Conservation (phyloP, 1,140 invertebrate species). For the Zaprionus ghesquierei region DNA sequence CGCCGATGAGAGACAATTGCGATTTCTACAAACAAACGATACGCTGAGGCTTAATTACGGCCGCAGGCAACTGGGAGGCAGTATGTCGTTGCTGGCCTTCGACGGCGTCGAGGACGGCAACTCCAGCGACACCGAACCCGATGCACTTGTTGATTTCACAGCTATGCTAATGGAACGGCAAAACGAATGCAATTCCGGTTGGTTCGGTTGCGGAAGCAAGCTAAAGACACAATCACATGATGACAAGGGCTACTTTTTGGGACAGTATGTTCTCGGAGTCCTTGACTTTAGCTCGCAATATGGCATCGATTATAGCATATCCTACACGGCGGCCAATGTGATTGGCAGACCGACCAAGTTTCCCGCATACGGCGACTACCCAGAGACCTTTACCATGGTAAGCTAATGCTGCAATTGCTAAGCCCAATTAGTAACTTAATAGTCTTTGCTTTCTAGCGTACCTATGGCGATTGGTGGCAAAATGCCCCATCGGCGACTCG, state of each 20-base stretch:
- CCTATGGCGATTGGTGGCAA: slow-evolving; percentile 95
- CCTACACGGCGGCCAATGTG: slow-evolving; percentile 93
- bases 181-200: slow-evolving; percentile 15
- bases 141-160: slow-evolving; percentile 61
- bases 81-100: slow-evolving; percentile 57
- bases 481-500: slow-evolving; percentile 87
- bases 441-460: slow-evolving; percentile 86
- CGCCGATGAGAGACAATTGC: slow-evolving; percentile 16
- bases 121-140: slow-evolving; percentile 52
- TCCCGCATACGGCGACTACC: slow-evolving; percentile 94
- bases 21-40: slow-evolving; percentile 35
- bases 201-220: slow-evolving; percentile 30
- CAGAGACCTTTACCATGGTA: slow-evolving; percentile 94
- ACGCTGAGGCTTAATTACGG: slow-evolving; percentile 51
- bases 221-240: slow-evolving; percentile 18
- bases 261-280: slow-evolving; percentile 88
- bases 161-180: slow-evolving; percentile 51
- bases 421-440: not conserved
- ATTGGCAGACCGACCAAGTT: slow-evolving; percentile 91
- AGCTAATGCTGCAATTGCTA: slow-evolving; percentile 40
- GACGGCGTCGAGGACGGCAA: slow-evolving; percentile 26
- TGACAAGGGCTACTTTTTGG: slow-evolving; percentile 78
- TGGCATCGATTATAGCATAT: slow-evolving; percentile 92
- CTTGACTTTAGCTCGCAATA: slow-evolving; percentile 95
- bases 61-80: slow-evolving; percentile 18